phyloP scores from a whole-genome alignment of 1,140 invertebrate species.

The Planococcus citri region DNA sequence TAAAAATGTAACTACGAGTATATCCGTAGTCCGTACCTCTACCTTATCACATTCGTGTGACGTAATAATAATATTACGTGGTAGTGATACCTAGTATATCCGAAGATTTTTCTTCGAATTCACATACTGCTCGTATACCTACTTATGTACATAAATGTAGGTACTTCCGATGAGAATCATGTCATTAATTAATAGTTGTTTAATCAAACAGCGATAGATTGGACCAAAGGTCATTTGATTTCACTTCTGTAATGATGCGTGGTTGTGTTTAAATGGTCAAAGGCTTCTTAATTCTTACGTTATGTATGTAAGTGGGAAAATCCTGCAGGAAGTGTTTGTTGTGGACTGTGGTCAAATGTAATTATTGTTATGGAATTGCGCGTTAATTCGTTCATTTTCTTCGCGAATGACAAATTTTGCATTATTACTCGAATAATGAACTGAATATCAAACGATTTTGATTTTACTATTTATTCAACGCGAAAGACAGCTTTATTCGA shows the following conservation, averaged over 20 bases:
- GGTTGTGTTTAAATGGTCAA: conserved; percentile 9
- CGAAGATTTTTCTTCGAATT: too few relatives aligned
- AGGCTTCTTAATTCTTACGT: conserved; percentile 8
- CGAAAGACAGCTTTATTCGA: neutral
- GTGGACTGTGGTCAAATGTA: neutral
- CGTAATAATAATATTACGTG: too few relatives aligned
- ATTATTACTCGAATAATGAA: neutral
- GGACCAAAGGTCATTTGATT: too few relatives aligned
- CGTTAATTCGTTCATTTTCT: neutral
- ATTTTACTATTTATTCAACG: neutral
- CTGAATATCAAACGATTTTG: neutral
- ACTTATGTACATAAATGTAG: too few relatives aligned
- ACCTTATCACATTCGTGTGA: too few relatives aligned
- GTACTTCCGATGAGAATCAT: too few relatives aligned
- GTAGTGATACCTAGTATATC: too few relatives aligned
- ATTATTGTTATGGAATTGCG: neutral
- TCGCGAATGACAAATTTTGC: neutral
- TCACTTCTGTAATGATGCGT: neutral
- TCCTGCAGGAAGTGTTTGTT: conserved; percentile 5
- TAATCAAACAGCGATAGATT: too few relatives aligned
- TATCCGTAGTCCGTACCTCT: too few relatives aligned
- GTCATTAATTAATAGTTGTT: too few relatives aligned
- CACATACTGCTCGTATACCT: too few relatives aligned
- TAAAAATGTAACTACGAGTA: too few relatives aligned
- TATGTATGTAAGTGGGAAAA: neutral